Evolutionary conservation across 2,888 invertebrate species (phyloP).

Genomic region (Lochmaea crataegi): DNA sequence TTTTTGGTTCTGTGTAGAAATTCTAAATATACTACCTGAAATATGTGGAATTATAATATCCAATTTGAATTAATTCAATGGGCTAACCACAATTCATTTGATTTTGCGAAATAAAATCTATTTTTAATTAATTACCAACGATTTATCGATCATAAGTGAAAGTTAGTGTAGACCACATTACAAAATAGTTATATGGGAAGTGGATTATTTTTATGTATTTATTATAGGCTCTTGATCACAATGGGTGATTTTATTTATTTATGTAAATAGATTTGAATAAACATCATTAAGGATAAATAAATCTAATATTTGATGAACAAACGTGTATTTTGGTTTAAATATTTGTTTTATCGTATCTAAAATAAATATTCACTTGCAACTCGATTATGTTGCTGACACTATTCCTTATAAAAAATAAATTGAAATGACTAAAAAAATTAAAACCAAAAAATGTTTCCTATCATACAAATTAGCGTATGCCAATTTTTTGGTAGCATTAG

Average conservation of each 20-base stretch:
- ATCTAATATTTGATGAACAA: neutral
- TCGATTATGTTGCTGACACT: neutral
- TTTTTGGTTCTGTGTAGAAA: too few species aligned
- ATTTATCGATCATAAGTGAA: neutral
- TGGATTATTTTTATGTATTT: neutral
- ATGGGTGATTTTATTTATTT: neutral
- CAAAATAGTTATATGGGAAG: neutral
- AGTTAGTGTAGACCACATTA: neutral
- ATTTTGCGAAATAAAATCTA: neutral
- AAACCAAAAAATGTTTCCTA: too few species aligned
- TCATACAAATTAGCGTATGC: too few species aligned
- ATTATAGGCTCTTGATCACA: neutral
- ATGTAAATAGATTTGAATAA: slow-evolving; percentile 1
- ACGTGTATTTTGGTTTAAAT: neutral
- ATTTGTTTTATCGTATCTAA: slow-evolving; percentile 1
- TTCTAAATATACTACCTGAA: neutral
- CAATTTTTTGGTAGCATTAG: too few species aligned
- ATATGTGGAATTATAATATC: neutral
- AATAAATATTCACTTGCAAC: neutral
- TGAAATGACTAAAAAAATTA: neutral
- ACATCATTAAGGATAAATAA: neutral
- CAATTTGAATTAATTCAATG: neutral
- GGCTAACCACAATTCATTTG: neutral
- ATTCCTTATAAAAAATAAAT: neutral
- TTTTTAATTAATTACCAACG: neutral